A percentile compares a stretch with the other conserved stretches of the same genome.
Conservation (phyloP, 2,888 invertebrate species). For the Drosophila kokeensis region DNA sequence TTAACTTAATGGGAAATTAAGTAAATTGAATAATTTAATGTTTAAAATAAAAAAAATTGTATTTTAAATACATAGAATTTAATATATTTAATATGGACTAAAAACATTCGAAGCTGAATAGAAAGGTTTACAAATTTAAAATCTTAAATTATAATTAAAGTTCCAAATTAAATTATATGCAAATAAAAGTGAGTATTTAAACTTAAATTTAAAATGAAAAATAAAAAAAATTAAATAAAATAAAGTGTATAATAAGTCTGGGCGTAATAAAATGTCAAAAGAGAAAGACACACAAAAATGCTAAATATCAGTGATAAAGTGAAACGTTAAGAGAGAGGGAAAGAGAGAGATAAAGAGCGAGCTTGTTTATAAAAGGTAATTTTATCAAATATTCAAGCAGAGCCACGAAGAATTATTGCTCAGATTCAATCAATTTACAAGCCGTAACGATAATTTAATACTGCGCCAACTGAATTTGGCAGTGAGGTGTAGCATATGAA, state of each 20-base stretch:
- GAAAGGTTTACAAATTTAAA: no score
- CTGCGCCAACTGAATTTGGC: background rate
- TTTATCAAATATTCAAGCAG: background rate
- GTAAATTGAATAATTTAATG: background rate
- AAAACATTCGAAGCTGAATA: no score
- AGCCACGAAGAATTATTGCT: background rate
- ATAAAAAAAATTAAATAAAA: no score
- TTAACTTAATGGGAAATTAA: background rate
- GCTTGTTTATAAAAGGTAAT: background rate
- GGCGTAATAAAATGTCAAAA: no score
- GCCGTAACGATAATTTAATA: conserved; percentile 1
- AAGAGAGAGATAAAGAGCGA: background rate
- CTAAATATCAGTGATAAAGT: background rate
- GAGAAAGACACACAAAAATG: background rate
- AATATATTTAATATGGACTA: no score
- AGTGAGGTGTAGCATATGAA: conserved; percentile 5
- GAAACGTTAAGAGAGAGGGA: background rate
- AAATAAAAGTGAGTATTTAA: no score
- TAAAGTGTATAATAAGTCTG: background rate
- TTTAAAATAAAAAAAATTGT: background rate
- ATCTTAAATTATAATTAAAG: no score
- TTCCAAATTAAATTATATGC: no score
- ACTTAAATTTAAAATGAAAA: no score
- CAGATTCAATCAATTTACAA: background rate
- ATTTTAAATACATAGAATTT: background rate